Evolutionary conservation across 2,797 vertebrate species (phyloP).

Genomic region (Echiichthys vipera): DNA sequence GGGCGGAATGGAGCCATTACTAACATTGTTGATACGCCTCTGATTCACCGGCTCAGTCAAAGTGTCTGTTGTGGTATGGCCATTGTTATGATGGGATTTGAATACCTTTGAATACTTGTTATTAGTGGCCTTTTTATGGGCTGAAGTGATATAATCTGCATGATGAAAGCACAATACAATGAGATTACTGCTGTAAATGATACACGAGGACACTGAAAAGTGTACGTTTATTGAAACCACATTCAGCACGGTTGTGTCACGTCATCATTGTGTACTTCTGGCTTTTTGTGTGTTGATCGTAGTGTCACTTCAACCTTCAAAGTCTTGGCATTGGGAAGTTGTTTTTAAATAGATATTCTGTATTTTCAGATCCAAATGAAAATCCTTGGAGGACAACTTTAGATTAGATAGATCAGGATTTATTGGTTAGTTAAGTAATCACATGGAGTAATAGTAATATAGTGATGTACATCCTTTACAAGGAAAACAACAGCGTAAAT

Average conservation of each 20-base stretch:
- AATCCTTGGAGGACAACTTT: no score
- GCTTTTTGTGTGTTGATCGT: background rate
- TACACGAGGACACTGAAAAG: background rate
- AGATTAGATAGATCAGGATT: background rate
- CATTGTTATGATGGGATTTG: conserved; percentile 23
- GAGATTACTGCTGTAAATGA: background rate
- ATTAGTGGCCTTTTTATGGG: background rate
- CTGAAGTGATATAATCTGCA: background rate
- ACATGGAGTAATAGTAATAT: background rate
- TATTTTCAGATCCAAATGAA: background rate
- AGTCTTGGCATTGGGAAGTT: background rate
- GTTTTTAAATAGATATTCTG: background rate
- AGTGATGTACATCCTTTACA: background rate
- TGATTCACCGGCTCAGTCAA: background rate
- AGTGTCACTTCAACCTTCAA: background rate
- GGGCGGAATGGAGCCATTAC: background rate
- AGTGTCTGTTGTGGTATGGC: background rate
- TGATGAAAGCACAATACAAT: no score
- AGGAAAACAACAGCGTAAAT: no score
- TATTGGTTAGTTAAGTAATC: background rate
- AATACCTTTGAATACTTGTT: background rate
- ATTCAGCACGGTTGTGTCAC: background rate
- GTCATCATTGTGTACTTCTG: background rate
- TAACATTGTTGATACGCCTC: background rate
- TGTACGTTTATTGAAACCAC: conserved; percentile 3